Conservation (phyloP, 2,797 vertebrate genomes). For the Phalloptychus januarius region DNA sequence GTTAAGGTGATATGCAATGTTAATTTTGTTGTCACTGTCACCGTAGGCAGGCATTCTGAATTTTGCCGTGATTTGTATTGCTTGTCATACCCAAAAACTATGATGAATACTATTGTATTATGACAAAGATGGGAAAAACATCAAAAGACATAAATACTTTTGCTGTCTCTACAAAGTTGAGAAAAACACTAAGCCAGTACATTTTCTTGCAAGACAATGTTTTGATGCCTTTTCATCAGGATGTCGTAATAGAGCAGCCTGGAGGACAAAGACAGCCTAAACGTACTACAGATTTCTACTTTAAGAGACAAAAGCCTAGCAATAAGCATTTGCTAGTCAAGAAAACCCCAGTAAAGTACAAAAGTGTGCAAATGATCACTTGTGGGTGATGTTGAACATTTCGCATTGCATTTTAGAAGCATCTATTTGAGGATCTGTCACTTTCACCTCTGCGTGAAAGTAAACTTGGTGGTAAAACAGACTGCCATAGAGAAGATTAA, state of each 20-base stretch:
- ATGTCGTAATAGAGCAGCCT: slow-evolving; percentile 48
- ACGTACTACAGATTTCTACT: slow-evolving; percentile 52
- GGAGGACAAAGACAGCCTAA: slow-evolving; percentile 41
- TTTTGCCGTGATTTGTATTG: not conserved
- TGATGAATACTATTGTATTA: not conserved
- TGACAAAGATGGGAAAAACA: not conserved
- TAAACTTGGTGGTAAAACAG: slow-evolving; percentile 69
- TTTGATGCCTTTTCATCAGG: slow-evolving; percentile 1
- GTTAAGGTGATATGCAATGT: not conserved
- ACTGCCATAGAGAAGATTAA: slow-evolving; percentile 72
- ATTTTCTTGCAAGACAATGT: not conserved
- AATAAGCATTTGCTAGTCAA: slow-evolving; percentile 40
- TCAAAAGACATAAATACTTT: not conserved
- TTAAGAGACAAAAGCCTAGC: slow-evolving; percentile 42
- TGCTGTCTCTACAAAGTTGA: not conserved
- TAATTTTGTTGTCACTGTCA: not conserved
- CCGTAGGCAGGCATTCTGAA: not conserved
- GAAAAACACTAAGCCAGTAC: not conserved
- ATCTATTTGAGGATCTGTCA: slow-evolving; percentile 64
- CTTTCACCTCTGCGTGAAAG: slow-evolving; percentile 76
- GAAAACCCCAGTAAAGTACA: slow-evolving; percentile 48
- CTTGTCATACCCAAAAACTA: not conserved
- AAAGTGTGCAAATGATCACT: slow-evolving; percentile 66
- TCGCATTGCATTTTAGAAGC: slow-evolving; percentile 48
- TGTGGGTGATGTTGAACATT: slow-evolving; percentile 70